Conservation (phyloP, 2,113 vertebrate genomes). For the Geococcyx californianus region DNA sequence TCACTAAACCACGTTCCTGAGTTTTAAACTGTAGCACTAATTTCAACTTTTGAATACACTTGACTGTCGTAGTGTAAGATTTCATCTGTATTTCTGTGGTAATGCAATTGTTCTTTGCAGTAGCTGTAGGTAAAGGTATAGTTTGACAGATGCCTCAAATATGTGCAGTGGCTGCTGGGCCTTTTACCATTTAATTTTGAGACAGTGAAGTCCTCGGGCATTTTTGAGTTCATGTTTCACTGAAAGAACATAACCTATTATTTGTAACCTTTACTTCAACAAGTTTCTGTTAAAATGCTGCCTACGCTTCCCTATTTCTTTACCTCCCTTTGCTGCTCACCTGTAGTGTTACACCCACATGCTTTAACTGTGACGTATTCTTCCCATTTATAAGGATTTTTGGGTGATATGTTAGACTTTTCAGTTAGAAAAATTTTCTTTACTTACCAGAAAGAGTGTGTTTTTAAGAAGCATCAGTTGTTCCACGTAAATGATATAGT, state of each 20-base stretch:
- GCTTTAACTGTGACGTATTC: not conserved
- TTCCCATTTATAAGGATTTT: not conserved
- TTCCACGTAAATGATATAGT: not conserved
- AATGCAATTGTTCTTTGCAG: not conserved
- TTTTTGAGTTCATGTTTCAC: not conserved
- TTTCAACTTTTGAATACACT: not conserved
- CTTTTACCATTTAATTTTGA: not conserved
- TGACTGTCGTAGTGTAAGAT: not conserved
- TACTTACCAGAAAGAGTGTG: not conserved
- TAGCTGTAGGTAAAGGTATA: not conserved
- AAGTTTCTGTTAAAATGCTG: not conserved
- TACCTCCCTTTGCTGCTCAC: not conserved
- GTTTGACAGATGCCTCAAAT: not conserved
- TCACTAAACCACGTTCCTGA: not conserved
- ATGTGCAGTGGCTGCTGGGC: rapidly evolving
- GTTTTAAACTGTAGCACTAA: not conserved
- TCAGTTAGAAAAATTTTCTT: not conserved
- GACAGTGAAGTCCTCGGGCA: rapidly evolving
- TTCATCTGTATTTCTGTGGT: not conserved
- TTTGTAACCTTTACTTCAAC: not conserved
- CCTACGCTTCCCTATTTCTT: not conserved
- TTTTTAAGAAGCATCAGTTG: not conserved
- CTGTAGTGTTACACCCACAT: not conserved
- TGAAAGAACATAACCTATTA: not conserved
- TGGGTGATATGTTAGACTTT: not conserved